phyloP scores from a whole-genome alignment of 2,113 vertebrate genomes.

The Gallinago undulata region DNA sequence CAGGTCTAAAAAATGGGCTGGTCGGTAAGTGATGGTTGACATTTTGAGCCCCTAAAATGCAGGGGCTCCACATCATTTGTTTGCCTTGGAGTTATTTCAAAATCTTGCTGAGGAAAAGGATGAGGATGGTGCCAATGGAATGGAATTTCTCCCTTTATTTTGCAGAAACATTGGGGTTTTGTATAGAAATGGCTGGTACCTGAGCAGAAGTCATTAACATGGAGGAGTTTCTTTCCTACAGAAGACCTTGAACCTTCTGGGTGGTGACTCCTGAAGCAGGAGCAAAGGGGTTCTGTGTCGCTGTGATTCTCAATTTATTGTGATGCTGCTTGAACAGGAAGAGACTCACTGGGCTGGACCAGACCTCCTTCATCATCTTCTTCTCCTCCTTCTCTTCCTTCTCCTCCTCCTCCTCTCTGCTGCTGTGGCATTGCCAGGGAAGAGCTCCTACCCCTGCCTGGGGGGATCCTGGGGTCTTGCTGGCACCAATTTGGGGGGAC shows the following conservation, averaged over 20 bases:
- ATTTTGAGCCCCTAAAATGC: background rate
- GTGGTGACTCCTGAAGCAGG: background rate
- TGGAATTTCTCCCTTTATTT: background rate
- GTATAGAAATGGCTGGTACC: background rate
- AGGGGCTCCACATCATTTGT: background rate
- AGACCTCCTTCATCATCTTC: too few relatives aligned
- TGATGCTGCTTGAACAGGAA: background rate
- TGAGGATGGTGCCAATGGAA: background rate
- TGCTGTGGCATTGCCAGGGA: background rate
- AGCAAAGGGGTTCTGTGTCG: background rate
- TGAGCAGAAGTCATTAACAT: background rate
- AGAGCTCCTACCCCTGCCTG: background rate
- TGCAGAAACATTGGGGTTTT: background rate
- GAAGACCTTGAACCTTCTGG: background rate
- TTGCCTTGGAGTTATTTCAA: background rate
- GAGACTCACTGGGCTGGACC: background rate
- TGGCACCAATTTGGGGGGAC: background rate
- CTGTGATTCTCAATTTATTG: background rate
- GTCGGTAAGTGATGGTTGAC: background rate
- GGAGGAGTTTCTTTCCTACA: background rate
- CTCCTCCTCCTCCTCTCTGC: background rate
- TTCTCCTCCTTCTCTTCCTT: background rate
- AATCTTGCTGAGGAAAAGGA: background rate
- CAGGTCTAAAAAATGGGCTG: fast-evolving
- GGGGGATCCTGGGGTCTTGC: background rate